phyloP scores from a whole-genome alignment of 1,140 invertebrate genomes.

The Neodiprion lecontei region DNA sequence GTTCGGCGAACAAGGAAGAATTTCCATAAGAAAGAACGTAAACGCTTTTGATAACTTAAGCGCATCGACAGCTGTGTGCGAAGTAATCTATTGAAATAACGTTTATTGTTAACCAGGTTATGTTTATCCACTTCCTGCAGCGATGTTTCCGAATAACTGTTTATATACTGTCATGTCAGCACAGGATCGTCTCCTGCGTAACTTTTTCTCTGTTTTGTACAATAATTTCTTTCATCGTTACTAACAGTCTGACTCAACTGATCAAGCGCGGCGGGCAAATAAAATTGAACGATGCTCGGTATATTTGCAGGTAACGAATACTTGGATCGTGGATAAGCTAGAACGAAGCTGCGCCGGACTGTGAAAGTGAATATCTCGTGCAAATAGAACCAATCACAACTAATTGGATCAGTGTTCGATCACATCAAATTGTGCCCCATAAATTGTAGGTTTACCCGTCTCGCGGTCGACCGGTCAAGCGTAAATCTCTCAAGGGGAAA shows the following conservation, averaged over 20 bases:
- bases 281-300: background rate
- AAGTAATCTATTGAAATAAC: too few species aligned
- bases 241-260: background rate
- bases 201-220: too few species aligned
- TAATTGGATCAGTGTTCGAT: background rate
- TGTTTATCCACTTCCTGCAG: too few species aligned
- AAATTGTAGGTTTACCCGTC: background rate
- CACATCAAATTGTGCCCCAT: background rate
- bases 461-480: background rate
- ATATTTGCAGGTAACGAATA: background rate
- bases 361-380: background rate
- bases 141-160: too few species aligned
- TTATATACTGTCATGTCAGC: too few species aligned
- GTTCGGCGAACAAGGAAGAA: too few species aligned
- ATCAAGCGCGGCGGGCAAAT: background rate
- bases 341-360: background rate
- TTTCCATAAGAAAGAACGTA: too few species aligned
- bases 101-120: too few species aligned
- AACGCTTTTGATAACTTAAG: too few species aligned
- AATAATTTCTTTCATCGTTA: background rate
- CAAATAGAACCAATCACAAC: background rate
- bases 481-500: background rate
- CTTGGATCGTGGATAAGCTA: background rate
- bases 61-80: too few species aligned
- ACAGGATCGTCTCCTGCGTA: too few species aligned